Base-by-base conservation (phyloP, 2,888 invertebrate species). In the Plutella xylostella region DNA sequence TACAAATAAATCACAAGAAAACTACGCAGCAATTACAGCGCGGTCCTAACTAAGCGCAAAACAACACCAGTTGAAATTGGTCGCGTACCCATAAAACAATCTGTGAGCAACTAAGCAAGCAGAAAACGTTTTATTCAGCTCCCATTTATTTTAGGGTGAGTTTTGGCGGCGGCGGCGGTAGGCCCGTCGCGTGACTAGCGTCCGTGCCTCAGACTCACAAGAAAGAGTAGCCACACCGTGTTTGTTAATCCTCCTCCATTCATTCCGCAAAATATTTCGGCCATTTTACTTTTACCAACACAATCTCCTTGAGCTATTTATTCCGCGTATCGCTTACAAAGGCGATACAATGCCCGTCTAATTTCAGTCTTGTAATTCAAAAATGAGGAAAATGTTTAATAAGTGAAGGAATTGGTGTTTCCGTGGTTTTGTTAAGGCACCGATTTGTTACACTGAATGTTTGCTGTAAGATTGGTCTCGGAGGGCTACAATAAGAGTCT, bases 201-300 rank as follows among this genome's bases (percentile, higher is more conserved):
- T 58, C 71, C 65, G 70, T 77, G 63, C 63, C 56, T 75, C 71
- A 75, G 55, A 50, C 53, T 21, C 55, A 60, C 66, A 58, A 68
- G 68, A 72, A 72, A 68, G 69, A 74, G 73, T 74, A 66, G 68
- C 72, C 68, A 63, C 68, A 58, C 65, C n/a, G n/a, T 68, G 65
- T 78, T 78, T 75, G 77, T 72, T 77, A 74, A 74, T 76, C 73
- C 74, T 68, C 61, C 66, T 68, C n/a, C n/a, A n/a, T 43, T 34
- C 69, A 72, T 72, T 73, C 72, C 74, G 65, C 68, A 63, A 70
- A 45, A 72, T 72, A 70, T 69, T 67, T 65, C 61, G 43, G 39
- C 28, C 31, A 37, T 39, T 42, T 45, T 42, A 35, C 25, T 41
- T 25, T 42, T 37, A 41, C 30, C n/a, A n/a, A 37, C 25, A 42